A percentile compares a stretch with the other conserved stretches of the same genome.
Conservation (phyloP, 2,797 vertebrate genomes). For the Hylomyscus alleni region DNA sequence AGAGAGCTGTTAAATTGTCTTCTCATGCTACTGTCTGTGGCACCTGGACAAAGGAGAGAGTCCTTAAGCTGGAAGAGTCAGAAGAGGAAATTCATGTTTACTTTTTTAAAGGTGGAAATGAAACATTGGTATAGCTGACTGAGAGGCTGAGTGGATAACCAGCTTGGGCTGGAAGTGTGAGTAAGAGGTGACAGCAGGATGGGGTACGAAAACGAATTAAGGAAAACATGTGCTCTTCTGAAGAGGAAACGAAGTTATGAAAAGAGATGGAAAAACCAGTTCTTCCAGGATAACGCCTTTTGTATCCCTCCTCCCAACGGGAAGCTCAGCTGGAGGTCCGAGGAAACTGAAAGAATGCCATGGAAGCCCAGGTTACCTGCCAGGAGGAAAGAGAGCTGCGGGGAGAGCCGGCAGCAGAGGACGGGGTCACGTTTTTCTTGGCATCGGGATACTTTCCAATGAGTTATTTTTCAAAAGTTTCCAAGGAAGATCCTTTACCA, state of each 20-base stretch:
- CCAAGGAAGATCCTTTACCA: constrained; percentile 83
- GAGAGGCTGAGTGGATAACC: constrained; percentile 7
- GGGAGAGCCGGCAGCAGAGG: constrained; percentile 17
- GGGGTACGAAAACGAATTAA: constrained; percentile 54
- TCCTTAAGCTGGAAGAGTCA: neutral
- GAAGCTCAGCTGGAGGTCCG: constrained; percentile 62
- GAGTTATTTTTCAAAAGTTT: constrained; percentile 85
- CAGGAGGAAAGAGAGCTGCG: constrained; percentile 65
- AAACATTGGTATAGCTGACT: neutral
- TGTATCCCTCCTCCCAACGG: constrained; percentile 47
- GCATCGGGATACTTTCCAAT: constrained; percentile 77
- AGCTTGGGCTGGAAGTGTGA: constrained; percentile 22
- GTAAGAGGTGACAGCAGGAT: constrained; percentile 58
- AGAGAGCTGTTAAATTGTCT: neutral
- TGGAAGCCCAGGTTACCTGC: constrained; percentile 79
- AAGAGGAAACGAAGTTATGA: constrained; percentile 76
- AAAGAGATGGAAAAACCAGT: constrained; percentile 77
- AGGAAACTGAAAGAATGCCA: constrained; percentile 77
- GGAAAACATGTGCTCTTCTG: constrained; percentile 78
- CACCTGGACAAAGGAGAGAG: neutral
- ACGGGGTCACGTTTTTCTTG: constrained; percentile 83
- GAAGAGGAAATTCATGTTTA: neutral
- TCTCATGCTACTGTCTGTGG: neutral
- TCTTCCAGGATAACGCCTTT: constrained; percentile 73
- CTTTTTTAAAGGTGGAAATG: constrained; percentile 23